Percentiles rank a stretch among this genome's conserved stretches.
These are phyloP conservation scores for Rhinopomastus cyanomelas DNA, from an alignment of 2,113 vertebrate species.

Conservation along the genomic window DNA sequence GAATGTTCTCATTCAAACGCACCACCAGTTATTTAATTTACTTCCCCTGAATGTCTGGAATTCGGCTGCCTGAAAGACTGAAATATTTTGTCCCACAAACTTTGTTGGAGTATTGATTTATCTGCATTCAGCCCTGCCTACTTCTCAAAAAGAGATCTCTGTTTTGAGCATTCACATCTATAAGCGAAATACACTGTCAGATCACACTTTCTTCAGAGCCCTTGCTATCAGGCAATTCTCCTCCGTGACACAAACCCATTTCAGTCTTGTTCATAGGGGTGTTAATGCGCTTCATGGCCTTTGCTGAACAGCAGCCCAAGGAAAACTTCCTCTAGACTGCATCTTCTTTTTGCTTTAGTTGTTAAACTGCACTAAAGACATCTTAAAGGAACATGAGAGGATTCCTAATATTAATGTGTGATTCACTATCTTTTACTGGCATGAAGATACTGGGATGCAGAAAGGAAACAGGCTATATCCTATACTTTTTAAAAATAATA, in stretches of 20 bases:
- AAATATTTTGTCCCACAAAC: conserved; percentile 55
- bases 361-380: not conserved
- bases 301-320: not conserved
- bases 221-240: not conserved
- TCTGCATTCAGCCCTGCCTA: not conserved
- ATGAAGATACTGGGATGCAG: not conserved
- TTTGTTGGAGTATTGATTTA: conserved; percentile 52
- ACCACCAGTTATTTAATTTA: conserved; percentile 60
- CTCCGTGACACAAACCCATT: not conserved
- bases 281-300: not conserved
- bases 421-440: not conserved
- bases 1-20: conserved; percentile 73
- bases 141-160: not conserved
- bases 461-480: not conserved
- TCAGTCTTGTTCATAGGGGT: not conserved
- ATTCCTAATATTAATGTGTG: not conserved
- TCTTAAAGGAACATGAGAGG: not conserved
- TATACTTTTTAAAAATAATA: not conserved
- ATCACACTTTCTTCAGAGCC: not conserved
- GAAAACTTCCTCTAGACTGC: not conserved
- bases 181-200: not conserved
- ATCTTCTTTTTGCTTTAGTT: not conserved
- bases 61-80: conserved; percentile 13
- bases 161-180: not conserved
- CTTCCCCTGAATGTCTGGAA: conserved; percentile 61